These are phyloP conservation scores for Dromiciops gliroides DNA, from an alignment of 2,113 vertebrate species.

Conservation along the genomic window DNA sequence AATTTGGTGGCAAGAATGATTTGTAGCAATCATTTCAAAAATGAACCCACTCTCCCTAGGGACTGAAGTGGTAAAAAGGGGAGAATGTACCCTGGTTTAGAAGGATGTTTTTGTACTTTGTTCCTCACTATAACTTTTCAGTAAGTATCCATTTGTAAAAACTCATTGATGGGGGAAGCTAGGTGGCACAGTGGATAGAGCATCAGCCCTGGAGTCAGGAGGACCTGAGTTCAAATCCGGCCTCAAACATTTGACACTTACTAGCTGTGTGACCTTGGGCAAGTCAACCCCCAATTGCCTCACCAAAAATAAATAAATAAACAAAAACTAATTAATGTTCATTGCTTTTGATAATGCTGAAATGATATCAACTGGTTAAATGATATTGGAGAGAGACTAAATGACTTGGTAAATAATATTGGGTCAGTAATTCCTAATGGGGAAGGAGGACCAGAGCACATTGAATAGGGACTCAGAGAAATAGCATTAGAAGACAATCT, in stretches of 20 bases:
- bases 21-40: neutral
- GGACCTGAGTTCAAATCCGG: no score
- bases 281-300: no score
- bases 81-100: neutral
- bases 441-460: neutral
- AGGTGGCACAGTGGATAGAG: no score
- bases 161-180: neutral
- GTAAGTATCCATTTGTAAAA: neutral
- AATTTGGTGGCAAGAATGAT: neutral
- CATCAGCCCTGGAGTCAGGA: no score
- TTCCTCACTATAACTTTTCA: neutral
- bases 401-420: neutral
- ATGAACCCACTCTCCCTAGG: neutral
- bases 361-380: neutral
- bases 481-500: neutral
- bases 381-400: neutral
- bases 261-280: no score
- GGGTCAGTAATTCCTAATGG: neutral
- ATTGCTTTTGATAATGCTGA: neutral
- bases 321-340: neutral
- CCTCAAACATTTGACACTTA: no score
- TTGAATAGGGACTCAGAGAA: neutral
- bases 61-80: neutral
- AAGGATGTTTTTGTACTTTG: neutral
- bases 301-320: no score